Percentiles rank a stretch among this genome's conserved stretches.
Evolutionary conservation across 1,140 invertebrate species (phyloP).

Genomic region (Coelopa frigida): DNA sequence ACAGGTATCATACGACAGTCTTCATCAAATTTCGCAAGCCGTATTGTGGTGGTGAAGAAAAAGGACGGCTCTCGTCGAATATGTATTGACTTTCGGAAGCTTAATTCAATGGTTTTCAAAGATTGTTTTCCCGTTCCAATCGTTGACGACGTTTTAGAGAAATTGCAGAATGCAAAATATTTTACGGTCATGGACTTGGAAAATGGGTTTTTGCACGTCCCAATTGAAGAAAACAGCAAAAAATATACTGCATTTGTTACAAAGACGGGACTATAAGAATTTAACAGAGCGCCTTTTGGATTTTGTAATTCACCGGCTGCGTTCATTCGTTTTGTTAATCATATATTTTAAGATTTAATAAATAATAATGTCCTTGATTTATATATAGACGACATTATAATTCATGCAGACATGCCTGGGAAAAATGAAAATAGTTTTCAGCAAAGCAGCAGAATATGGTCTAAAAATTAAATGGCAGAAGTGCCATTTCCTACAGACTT

Average conservation of each 20-base stretch:
- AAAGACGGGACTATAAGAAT: conserved; percentile 13
- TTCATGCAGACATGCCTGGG: conserved; percentile 10
- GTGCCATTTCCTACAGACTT: conserved; percentile 23
- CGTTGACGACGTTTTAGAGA: conserved; percentile 21
- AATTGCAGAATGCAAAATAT: conserved; percentile 15
- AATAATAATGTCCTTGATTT: conserved; percentile 12
- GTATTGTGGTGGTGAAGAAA: conserved; percentile 26
- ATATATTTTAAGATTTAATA: conserved; percentile 12
- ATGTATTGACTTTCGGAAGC: conserved; percentile 23
- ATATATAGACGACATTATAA: conserved; percentile 17
- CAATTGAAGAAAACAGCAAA: conserved; percentile 14
- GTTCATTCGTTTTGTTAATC: conserved; percentile 44
- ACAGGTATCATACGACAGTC: conserved; percentile 10
- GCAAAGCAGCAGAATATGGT: conserved; percentile 25
- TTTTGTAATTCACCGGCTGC: conserved; percentile 31
- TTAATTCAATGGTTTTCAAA: conserved; percentile 22
- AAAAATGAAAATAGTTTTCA: conserved; percentile 23
- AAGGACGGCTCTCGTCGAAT: conserved; percentile 21
- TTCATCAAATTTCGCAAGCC: conserved; percentile 21
- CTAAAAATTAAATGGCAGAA: conserved; percentile 43
- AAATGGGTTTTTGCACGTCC: conserved; percentile 15
- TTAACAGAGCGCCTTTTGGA: conserved; percentile 14
- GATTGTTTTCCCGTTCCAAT: conserved; percentile 26
- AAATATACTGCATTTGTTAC: conserved; percentile 17
- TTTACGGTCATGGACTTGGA: conserved; percentile 20